A percentile compares a stretch with the other conserved stretches of the same genome.
phyloP scores from a whole-genome alignment of 2,888 invertebrate genomes.

The Tipula confusa region DNA sequence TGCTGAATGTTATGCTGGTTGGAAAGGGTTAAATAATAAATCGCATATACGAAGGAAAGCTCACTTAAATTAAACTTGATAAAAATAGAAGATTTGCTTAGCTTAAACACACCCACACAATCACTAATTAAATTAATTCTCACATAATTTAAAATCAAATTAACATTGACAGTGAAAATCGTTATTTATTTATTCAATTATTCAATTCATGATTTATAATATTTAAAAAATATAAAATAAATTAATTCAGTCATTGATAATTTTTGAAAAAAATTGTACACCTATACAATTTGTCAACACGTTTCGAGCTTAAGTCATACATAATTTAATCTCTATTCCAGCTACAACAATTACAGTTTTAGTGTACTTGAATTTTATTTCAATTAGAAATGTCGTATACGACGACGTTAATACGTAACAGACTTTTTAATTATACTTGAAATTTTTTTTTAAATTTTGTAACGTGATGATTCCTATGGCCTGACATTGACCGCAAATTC shows the following conservation, averaged over 20 bases:
- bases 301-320: not conserved
- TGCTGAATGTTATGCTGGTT: no score
- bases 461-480: not conserved
- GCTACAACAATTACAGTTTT: not conserved
- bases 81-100: no score
- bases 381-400: not conserved
- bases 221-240: not conserved
- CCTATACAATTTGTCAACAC: not conserved
- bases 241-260: not conserved
- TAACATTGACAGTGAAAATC: slow-evolving; percentile 7
- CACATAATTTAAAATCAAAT: not conserved
- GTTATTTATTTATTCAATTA: not conserved
- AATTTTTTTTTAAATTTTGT: not conserved
- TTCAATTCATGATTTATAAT: not conserved
- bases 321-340: not conserved
- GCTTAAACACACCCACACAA: not conserved
- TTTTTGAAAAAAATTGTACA: not conserved
- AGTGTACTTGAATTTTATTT: not conserved
- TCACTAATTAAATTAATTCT: not conserved
- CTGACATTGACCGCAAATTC: not conserved
- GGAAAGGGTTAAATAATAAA: no score
- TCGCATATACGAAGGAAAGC: no score
- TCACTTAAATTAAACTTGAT: no score
- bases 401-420: not conserved
- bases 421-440: not conserved